A percentile compares a stretch with the other conserved stretches of the same genome.
Conservation (phyloP, 1,140 invertebrate genomes). For the Pteromalus puparum region DNA sequence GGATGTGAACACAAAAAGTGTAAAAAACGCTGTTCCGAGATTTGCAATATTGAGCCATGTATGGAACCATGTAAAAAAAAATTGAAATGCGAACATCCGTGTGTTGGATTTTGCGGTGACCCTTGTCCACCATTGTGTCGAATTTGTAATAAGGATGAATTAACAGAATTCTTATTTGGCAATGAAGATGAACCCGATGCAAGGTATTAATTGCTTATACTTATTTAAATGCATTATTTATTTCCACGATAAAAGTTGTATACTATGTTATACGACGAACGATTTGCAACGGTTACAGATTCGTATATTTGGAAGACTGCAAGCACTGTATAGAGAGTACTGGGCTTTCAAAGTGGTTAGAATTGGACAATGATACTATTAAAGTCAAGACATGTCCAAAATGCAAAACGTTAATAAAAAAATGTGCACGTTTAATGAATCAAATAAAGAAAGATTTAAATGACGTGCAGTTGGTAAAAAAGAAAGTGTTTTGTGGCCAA, state of each 20-base stretch:
- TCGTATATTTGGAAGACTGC: constrained; percentile 13
- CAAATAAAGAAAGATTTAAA: background rate
- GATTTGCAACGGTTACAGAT: background rate
- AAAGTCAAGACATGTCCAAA: background rate
- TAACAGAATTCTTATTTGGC: constrained; percentile 63
- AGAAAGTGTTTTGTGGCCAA: background rate
- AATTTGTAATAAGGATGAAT: constrained; percentile 71
- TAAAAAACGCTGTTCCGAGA: constrained; percentile 74
- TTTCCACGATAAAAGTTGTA: too few relatives aligned
- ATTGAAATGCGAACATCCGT: constrained; percentile 76
- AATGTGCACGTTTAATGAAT: constrained; percentile 13
- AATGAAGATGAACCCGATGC: constrained; percentile 5
- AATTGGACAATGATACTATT: background rate
- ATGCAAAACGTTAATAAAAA: constrained; percentile 3
- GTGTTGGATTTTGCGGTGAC: constrained; percentile 66
- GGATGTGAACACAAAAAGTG: constrained; percentile 77
- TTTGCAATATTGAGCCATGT: constrained; percentile 76
- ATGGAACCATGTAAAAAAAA: constrained; percentile 72
- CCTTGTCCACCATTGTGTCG: constrained; percentile 68
- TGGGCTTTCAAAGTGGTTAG: background rate
- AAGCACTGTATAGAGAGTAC: constrained; percentile 18
- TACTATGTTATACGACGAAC: too few relatives aligned
- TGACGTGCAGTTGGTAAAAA: background rate
- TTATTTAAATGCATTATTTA: too few relatives aligned
- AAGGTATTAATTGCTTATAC: background rate